phyloP scores from a whole-genome alignment of 2,113 vertebrate species.

The Lasiurus cinereus region DNA sequence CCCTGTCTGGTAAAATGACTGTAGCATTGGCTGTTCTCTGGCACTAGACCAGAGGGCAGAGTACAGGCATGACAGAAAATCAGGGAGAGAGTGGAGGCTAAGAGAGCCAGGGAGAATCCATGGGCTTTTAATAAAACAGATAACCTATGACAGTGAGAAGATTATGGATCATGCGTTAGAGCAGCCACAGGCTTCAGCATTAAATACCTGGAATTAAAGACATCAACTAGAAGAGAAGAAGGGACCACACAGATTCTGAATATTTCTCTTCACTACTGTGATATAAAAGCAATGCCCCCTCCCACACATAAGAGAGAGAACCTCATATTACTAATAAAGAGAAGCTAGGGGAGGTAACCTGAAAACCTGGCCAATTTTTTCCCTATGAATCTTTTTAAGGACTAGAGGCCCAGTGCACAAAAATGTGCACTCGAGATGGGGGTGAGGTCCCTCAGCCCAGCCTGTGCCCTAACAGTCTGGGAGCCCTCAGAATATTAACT shows the following conservation, averaged over 20 bases:
- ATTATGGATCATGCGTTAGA: not conserved
- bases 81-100: not conserved
- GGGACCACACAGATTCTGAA: not conserved
- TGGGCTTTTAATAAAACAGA: not conserved
- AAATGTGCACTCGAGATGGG: no score
- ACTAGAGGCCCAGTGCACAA: no score
- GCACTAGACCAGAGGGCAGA: not conserved
- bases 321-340: not conserved
- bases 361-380: not conserved
- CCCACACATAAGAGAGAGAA: not conserved
- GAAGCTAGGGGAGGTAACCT: not conserved
- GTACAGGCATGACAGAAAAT: not conserved
- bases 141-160: not conserved
- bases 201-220: not conserved
- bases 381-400: not conserved
- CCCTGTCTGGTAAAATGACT: not conserved
- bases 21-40: no score
- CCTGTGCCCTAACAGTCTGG: no score
- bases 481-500: no score
- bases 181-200: not conserved
- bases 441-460: no score
- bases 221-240: not conserved
- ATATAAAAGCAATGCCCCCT: not conserved
- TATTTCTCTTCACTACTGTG: not conserved
- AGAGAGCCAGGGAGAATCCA: not conserved